A percentile compares a stretch with the other conserved stretches of the same genome.
These are phyloP conservation scores for Symphodus melops DNA, from an alignment of 2,113 vertebrate species.

Conservation along the genomic window DNA sequence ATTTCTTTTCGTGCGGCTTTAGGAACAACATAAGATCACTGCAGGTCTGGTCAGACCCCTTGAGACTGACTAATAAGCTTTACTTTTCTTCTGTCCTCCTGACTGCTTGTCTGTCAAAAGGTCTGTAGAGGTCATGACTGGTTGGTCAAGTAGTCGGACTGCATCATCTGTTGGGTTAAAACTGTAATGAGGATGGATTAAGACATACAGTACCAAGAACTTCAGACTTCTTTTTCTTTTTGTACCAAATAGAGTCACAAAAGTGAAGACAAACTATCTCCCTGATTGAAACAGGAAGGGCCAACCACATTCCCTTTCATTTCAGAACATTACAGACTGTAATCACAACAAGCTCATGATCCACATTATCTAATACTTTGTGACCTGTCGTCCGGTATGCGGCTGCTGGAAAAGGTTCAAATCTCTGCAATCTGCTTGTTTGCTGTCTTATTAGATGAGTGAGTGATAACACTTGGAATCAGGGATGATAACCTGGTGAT, in stretches of 20 bases:
- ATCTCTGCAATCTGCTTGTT: neutral
- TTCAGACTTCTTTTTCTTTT: neutral
- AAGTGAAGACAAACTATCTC: neutral
- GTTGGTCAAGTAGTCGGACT: neutral
- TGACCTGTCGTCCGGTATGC: neutral
- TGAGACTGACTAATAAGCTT: constrained; percentile 35
- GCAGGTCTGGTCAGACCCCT: neutral
- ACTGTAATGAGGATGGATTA: constrained; percentile 30
- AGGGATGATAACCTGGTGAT: constrained; percentile 8
- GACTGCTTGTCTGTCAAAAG: constrained; percentile 11
- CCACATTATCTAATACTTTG: neutral
- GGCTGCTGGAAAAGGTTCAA: neutral
- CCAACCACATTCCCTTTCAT: neutral
- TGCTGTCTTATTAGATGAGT: neutral
- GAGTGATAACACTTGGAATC: constrained; percentile 19
- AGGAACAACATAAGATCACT: neutral
- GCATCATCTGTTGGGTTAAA: constrained; percentile 33
- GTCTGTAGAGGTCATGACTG: neutral
- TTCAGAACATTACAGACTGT: neutral
- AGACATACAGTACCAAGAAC: constrained; percentile 4
- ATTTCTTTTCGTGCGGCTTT: too few relatives aligned
- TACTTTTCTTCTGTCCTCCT: constrained; percentile 5
- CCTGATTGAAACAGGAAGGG: neutral
- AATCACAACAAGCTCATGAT: neutral
- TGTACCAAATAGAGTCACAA: neutral